These are phyloP conservation scores for Nothoprocta perdicaria DNA, from an alignment of 2,113 vertebrate genomes.

Conservation along the genomic window DNA sequence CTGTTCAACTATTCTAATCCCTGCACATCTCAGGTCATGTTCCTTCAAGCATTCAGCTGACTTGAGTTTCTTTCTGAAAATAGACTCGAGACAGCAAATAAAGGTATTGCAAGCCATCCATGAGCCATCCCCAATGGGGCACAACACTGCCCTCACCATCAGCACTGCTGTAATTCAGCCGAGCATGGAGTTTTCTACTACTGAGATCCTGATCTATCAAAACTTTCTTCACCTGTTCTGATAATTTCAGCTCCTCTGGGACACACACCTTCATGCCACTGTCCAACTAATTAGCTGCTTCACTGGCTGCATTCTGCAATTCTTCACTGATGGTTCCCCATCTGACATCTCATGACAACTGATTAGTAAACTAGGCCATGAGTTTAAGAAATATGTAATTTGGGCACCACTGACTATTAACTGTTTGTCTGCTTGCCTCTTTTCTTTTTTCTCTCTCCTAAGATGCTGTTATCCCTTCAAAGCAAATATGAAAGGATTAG, in stretches of 20 bases:
- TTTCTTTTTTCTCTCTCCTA: background rate
- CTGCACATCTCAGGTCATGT: conserved; percentile 20
- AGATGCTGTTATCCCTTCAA: background rate
- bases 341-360: conserved; percentile 78
- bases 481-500: background rate
- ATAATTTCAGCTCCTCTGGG: conserved; percentile 65
- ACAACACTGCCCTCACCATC: background rate
- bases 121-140: background rate
- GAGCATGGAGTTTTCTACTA: conserved; percentile 46
- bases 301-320: conserved; percentile 73
- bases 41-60: conserved; percentile 64
- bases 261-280: conserved; percentile 74
- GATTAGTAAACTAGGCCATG: conserved; percentile 79
- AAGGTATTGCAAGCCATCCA: background rate
- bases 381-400: conserved; percentile 74
- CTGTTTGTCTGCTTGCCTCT: conserved; percentile 45
- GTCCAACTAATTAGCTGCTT: conserved; percentile 81
- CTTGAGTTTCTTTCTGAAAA: conserved; percentile 17
- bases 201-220: conserved; percentile 39
- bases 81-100: background rate
- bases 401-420: conserved; percentile 69
- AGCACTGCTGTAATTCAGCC: background rate
- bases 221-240: conserved; percentile 76
- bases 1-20: conserved; percentile 34
- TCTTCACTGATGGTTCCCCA: conserved; percentile 73